These are phyloP conservation scores for Vulpes vulpes DNA, from an alignment of 2,113 vertebrate genomes.

Conservation along the genomic window DNA sequence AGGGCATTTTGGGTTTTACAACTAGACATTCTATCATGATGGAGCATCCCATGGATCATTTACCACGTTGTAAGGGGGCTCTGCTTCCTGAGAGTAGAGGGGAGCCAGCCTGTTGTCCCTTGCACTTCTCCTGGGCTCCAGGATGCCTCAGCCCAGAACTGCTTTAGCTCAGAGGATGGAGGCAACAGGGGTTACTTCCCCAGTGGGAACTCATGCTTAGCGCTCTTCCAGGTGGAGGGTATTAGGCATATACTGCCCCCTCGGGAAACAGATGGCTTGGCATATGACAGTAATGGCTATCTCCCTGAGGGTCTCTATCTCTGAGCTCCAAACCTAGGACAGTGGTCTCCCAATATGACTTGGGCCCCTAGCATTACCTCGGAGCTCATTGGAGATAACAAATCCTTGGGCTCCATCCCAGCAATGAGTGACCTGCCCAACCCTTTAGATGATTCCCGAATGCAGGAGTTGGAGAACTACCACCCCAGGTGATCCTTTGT, in stretches of 20 bases:
- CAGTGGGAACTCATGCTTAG: not conserved
- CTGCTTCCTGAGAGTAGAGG: not conserved
- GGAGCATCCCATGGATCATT: not conserved
- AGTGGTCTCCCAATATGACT: not conserved
- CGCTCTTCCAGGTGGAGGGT: not conserved
- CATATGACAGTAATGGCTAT: not conserved
- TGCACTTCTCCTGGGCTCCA: not conserved
- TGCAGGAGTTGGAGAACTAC: not conserved
- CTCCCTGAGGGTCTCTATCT: not conserved
- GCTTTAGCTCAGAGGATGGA: not conserved
- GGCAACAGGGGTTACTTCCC: not conserved
- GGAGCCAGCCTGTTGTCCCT: not conserved
- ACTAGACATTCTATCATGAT: not conserved
- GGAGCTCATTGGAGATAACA: not conserved
- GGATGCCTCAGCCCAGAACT: not conserved
- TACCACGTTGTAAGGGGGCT: not conserved
- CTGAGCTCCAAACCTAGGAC: not conserved
- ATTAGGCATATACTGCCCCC: not conserved
- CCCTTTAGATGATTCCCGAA: not conserved
- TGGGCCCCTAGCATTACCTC: not conserved
- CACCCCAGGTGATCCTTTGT: not conserved
- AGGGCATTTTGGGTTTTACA: not conserved
- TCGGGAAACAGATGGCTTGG: not conserved
- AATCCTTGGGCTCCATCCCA: not conserved
- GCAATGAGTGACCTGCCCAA: not conserved